Evolutionary conservation across 2,888 invertebrate genomes (phyloP), one percentile per base, ranked within the genome.

Genomic region (Dolichomitus sp.): DNA sequence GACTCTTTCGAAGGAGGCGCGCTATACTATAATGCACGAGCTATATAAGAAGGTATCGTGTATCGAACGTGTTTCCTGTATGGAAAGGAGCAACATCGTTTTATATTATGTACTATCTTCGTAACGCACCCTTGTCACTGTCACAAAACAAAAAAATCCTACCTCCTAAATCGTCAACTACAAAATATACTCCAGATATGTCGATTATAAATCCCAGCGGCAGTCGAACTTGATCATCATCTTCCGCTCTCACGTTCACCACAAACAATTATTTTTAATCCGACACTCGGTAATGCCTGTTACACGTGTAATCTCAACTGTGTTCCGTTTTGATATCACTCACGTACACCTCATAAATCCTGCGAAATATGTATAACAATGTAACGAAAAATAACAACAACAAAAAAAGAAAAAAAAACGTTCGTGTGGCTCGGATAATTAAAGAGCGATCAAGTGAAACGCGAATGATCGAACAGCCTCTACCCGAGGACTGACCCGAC

Each of bases 401-500:
- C 23, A 19, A 37, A 11, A 52, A 52, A n/a, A 40, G 9, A 7
- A 50, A 63, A 61, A 50, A 54, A 23, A 37, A 27, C 45, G 45
- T 61, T 52, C 48, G 45, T 69, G 42, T 19, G 42, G 40, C 30
- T 9, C 19, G 65, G 23, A 30, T 14, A 68, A 14, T 76, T 68
- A 42, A 50, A 23, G 59, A 77, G 57, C 57, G 69, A 57, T 74
- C 54, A 50, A 73, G 68, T n/a, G 45, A 76, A 75, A 52, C 63
- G 77, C 72, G 57, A 61, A 57, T 68, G 17, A 73, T 76, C 80
- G 76, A 76, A 69, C 76, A 69, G 77, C 90, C 90, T 92, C 90
- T 89, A 89, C 90, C 86, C 88, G 91, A 89, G 90, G 92, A 92
- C 90, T 90, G 93, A 92, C 91, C 91, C 93, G 91, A 91, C 92